Percentiles rank a stretch among this genome's conserved stretches.
Conservation (phyloP, 2,113 vertebrate genomes). For the Willisornis vidua region DNA sequence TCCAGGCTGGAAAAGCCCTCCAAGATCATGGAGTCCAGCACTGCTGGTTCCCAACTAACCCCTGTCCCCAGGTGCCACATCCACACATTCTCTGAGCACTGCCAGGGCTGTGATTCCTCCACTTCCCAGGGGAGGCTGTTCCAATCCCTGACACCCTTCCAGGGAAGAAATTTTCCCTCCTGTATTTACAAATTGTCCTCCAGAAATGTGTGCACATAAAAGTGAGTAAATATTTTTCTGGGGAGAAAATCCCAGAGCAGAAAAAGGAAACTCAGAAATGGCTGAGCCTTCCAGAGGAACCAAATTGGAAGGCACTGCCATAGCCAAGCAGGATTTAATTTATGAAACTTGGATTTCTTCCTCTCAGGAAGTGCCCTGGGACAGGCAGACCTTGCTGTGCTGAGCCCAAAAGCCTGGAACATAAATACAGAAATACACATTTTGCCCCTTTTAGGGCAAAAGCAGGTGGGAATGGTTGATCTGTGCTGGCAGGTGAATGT, state of each 20-base stretch:
- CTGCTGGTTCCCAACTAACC: neutral
- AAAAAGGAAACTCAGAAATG: neutral
- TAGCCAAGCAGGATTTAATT: neutral
- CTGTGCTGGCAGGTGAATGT: neutral
- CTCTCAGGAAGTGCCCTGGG: neutral
- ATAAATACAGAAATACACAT: neutral
- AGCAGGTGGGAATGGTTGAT: accelerated
- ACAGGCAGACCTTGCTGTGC: neutral
- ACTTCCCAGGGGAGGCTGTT: no score
- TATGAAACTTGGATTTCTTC: neutral
- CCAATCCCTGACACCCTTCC: neutral
- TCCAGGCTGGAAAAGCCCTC: neutral
- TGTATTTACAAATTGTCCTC: neutral
- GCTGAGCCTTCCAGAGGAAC: neutral
- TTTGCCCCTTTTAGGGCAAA: neutral
- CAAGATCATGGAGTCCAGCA: neutral
- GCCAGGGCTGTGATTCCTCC: neutral
- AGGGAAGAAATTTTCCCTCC: accelerated
- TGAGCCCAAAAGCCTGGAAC: neutral
- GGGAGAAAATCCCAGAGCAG: neutral
- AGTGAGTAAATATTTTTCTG: neutral
- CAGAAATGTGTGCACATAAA: neutral
- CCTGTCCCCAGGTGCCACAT: neutral
- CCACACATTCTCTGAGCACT: accelerated
- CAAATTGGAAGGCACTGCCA: neutral